Conservation (phyloP, 2,113 vertebrate species). For the Alexandromys fortis region DNA sequence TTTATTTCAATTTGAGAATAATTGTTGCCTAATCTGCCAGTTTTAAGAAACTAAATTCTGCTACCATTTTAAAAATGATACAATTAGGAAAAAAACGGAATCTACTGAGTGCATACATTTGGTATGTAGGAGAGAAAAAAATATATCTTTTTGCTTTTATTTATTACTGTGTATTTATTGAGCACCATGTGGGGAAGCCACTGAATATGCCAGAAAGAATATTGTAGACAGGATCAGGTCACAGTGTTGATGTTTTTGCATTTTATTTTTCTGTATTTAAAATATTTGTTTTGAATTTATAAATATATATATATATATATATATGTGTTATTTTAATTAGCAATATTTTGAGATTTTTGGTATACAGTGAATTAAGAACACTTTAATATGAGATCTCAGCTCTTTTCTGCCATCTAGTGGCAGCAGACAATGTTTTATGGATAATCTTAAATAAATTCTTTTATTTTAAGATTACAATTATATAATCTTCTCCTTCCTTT, state of each 20-base stretch:
- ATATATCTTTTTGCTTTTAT: too few relatives aligned
- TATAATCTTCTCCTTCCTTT: background rate
- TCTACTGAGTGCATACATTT: background rate
- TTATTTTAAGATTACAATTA: background rate
- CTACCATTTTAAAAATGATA: slow-evolving; percentile 15
- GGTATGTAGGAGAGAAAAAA: background rate
- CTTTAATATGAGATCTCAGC: background rate
- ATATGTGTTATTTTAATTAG: background rate
- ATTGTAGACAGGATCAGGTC: background rate
- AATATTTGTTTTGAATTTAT: background rate
- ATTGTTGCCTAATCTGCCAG: background rate
- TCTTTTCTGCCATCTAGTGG: slow-evolving; percentile 82
- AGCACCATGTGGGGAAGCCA: background rate
- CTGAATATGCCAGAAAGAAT: background rate
- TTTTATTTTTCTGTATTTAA: background rate
- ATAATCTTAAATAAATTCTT: background rate
- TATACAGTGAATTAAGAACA: background rate
- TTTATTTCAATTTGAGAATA: slow-evolving; percentile 27
- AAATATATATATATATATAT: background rate
- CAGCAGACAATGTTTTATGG: background rate
- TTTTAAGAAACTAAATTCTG: background rate
- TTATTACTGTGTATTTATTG: background rate
- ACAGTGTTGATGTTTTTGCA: background rate
- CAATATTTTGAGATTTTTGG: background rate
- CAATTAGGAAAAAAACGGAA: background rate